Evolutionary conservation across 1,140 invertebrate species (phyloP).

Genomic region (Cydia pomonella): DNA sequence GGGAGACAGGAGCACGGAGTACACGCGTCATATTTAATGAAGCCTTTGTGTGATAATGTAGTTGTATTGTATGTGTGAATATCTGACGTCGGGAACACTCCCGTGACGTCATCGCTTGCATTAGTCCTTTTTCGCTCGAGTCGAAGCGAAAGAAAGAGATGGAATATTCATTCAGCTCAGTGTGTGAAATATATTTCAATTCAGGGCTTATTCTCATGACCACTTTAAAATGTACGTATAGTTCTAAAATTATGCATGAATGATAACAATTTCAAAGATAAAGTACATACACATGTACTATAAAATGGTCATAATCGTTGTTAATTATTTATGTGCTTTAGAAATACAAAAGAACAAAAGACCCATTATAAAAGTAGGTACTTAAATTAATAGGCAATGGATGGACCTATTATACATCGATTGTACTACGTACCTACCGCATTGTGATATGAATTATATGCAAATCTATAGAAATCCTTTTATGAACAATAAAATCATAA

Average conservation of each 20-base stretch:
- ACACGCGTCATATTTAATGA: background rate
- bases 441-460: background rate
- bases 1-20: slow-evolving; percentile 2
- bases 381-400: background rate
- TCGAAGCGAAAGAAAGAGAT: background rate
- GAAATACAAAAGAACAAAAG: slow-evolving; percentile 7
- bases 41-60: background rate
- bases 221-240: background rate
- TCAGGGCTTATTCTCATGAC: background rate
- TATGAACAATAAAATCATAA: background rate
- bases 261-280: background rate
- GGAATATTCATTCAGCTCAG: slow-evolving; percentile 20
- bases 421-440: background rate
- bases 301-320: background rate
- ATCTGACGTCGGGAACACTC: background rate
- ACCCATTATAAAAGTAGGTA: slow-evolving; percentile 7
- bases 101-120: slow-evolving; percentile 25
- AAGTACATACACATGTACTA: background rate
- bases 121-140: background rate
- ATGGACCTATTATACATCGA: slow-evolving; percentile 5
- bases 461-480: background rate
- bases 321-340: background rate
- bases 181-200: background rate
- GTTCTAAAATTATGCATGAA: background rate
- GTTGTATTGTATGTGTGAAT: background rate